Evolutionary conservation across 2,113 vertebrate genomes (phyloP).

Genomic region (Cisticola juncidis): DNA sequence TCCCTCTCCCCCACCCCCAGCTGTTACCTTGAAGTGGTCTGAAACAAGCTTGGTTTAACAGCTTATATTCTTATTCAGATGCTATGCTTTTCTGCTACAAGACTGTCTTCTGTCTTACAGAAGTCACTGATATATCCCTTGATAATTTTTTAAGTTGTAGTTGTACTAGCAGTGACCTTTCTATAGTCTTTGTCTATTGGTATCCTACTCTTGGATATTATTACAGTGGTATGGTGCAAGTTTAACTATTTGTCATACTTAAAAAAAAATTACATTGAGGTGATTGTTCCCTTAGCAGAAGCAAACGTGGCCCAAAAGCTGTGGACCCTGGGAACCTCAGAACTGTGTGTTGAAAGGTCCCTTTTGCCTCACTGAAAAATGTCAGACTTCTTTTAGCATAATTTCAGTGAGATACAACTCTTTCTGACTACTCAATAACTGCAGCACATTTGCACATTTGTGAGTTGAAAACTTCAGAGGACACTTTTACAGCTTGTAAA

Average conservation of each 20-base stretch:
- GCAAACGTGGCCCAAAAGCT: neutral
- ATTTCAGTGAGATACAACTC: neutral
- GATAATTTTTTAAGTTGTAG: neutral
- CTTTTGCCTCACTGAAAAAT: neutral
- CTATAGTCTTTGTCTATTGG: neutral
- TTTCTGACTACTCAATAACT: neutral
- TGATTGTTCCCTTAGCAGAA: neutral
- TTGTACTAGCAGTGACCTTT: neutral
- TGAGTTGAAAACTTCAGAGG: neutral
- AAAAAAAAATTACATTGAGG: neutral
- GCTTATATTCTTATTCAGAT: neutral
- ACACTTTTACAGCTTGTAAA: neutral
- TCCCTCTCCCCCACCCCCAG: neutral
- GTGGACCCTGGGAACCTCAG: neutral
- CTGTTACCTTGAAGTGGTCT: neutral
- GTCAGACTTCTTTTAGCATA: neutral
- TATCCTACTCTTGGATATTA: neutral
- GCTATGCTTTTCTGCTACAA: neutral
- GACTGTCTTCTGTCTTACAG: neutral
- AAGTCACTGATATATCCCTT: neutral
- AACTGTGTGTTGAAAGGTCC: neutral
- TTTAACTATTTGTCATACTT: neutral
- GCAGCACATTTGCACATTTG: neutral
- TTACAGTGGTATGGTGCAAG: accelerated
- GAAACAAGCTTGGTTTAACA: neutral